phyloP scores from a whole-genome alignment of 2,113 vertebrate genomes.

The Triplophysa siluroides region DNA sequence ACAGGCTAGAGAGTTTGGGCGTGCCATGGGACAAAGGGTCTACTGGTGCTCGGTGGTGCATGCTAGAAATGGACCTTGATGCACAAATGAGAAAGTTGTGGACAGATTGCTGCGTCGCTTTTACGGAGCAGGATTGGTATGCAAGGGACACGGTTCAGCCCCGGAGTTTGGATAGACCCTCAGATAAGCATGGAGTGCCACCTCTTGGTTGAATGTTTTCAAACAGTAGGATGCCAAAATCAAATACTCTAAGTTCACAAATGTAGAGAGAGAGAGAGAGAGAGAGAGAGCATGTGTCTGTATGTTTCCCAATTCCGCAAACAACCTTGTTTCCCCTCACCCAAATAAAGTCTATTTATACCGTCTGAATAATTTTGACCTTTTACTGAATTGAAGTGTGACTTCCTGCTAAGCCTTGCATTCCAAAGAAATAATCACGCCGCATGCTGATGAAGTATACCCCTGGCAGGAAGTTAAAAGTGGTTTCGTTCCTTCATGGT shows the following conservation, averaged over 20 bases:
- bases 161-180: constrained; percentile 35
- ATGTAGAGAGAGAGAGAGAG: neutral
- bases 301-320: neutral
- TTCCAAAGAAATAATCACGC: constrained; percentile 10
- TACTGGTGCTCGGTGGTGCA: constrained; percentile 61
- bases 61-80: constrained; percentile 57
- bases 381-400: neutral
- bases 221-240: constrained; percentile 27
- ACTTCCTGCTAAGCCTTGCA: constrained; percentile 12
- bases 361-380: constrained; percentile 8
- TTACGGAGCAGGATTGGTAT: constrained; percentile 45
- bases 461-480: constrained; percentile 26
- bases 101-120: constrained; percentile 58
- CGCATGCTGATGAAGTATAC: constrained; percentile 22
- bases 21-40: constrained; percentile 61
- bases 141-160: constrained; percentile 49
- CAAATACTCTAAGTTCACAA: constrained; percentile 5
- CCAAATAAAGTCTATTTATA: constrained; percentile 22
- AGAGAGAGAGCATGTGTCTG: neutral
- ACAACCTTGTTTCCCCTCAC: neutral
- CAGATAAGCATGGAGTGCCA: constrained; percentile 69
- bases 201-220: constrained; percentile 62
- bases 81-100: constrained; percentile 32
- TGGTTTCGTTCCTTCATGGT: constrained; percentile 11
- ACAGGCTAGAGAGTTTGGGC: constrained; percentile 52